phyloP scores from a whole-genome alignment of 2,888 invertebrate genomes.

The Gnatocerus cornutus region DNA sequence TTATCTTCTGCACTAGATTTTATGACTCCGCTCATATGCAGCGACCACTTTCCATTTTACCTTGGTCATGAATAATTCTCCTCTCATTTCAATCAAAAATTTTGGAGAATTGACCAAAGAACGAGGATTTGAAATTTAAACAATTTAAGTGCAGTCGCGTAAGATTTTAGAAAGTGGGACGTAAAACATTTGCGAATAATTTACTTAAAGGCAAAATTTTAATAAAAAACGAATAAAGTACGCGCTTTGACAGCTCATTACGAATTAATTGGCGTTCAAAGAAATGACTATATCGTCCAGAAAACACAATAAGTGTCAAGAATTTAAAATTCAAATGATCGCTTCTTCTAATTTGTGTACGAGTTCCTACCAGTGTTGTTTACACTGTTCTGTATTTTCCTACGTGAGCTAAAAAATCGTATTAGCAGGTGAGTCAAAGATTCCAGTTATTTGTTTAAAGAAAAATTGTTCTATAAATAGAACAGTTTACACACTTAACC shows the following conservation, averaged over 20 bases:
- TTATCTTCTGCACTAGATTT: too few species aligned
- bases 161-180: constrained; percentile 24
- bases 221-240: constrained; percentile 3
- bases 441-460: constrained; percentile 5
- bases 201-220: constrained; percentile 2
- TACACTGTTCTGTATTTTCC: not conserved
- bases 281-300: not conserved
- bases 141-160: not conserved
- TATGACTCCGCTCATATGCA: too few species aligned
- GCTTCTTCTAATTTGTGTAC: too few species aligned
- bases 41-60: too few species aligned
- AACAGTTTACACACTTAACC: constrained; percentile 14
- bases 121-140: constrained; percentile 27
- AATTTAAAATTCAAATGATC: too few species aligned
- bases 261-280: not conserved
- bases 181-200: not conserved
- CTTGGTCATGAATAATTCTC: too few species aligned
- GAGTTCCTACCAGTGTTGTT: too few species aligned
- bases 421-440: constrained; percentile 9
- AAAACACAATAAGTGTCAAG: too few species aligned
- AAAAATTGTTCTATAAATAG: constrained; percentile 27
- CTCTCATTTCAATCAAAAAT: too few species aligned
- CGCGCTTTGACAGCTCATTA: constrained; percentile 1
- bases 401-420: not conserved
- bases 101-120: not conserved